Base-by-base conservation (phyloP, 2,797 vertebrate species). In the Enteromius viviparus region DNA sequence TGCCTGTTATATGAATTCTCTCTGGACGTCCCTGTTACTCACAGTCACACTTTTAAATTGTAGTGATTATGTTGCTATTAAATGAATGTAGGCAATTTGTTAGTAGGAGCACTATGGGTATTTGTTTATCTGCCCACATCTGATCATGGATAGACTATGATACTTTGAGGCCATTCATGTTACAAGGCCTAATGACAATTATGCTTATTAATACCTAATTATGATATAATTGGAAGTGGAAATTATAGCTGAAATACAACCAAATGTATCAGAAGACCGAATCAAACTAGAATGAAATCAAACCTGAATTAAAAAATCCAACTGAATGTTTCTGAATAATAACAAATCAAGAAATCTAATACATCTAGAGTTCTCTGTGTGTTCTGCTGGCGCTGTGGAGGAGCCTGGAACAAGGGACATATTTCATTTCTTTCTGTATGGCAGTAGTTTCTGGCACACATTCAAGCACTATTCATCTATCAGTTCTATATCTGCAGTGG, bases 31-130 rank as follows among this genome's bases (percentile, higher is more conserved):
- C 19, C 53, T 14, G 40, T 64, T 58, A 70, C 60, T 65, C 58
- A 53, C 82, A 64, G 29, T 55, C 45, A 74, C 83, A 71, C 74
- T 12, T 76, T 34, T 17, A 58, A 45, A 74, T 29, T 55, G 55
- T 49, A 23, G 42, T 34, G 29, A 85, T 82, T 82, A 74, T 74
- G 49, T 64, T 45, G 17, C 37, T 74, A 72, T 85, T 72, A 80
- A 85, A 66, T 12, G 3, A 78, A 65, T 62, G 53, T 82, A 66
- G 75, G 21, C 66, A 76, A 47, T 75, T 70, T 29, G 4, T 64
- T 77, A 55, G 55, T 62, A 49, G 29, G 45, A 45, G 64, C 23
- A 37, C 26, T 60, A 64, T 62, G 49, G 49, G 21, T 81, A 71
- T 77, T 71, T 60, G 26, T 80, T 37, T 12, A 29, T 72, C 51